Percentiles rank a stretch among this genome's conserved stretches.
These are phyloP conservation scores for Parambassis ranga DNA, from an alignment of 2,797 vertebrate species.

Conservation along the genomic window DNA sequence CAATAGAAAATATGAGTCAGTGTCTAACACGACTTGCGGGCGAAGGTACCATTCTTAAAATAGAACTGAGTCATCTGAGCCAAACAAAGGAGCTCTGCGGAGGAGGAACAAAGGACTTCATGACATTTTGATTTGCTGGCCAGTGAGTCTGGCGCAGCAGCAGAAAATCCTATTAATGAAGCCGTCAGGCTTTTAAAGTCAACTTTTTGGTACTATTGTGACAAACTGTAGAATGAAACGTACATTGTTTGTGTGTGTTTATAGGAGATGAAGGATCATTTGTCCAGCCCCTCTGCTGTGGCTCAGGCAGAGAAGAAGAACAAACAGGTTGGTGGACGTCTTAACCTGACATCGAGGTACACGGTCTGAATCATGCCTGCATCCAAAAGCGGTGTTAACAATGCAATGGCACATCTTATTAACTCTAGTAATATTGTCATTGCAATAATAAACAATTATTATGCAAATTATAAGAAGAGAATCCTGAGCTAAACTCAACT, in stretches of 20 bases:
- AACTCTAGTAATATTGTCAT: too few relatives aligned
- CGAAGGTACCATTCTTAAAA: constrained; percentile 18
- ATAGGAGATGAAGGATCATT: constrained; percentile 87
- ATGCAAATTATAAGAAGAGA: too few relatives aligned
- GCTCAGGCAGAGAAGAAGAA: constrained; percentile 84
- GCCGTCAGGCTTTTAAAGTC: background rate
- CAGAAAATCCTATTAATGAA: constrained; percentile 11
- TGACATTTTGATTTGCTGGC: constrained; percentile 2
- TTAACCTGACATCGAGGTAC: background rate
- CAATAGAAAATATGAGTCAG: constrained; percentile 34
- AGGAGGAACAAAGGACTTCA: constrained; percentile 8
- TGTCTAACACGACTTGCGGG: background rate
- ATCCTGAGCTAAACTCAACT: too few relatives aligned
- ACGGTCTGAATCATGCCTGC: too few relatives aligned
- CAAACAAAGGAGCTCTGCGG: constrained; percentile 11
- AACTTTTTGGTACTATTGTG: background rate
- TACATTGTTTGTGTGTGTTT: constrained; percentile 21
- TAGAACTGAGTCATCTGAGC: constrained; percentile 34
- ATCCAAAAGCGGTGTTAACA: too few relatives aligned
- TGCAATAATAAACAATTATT: too few relatives aligned
- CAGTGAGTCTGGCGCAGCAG: background rate
- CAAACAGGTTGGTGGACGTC: constrained; percentile 76
- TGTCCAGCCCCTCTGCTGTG: constrained; percentile 81
- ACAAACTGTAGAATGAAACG: background rate
- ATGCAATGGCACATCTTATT: too few relatives aligned